Base-by-base conservation (phyloP, 1,140 invertebrate genomes). In the Melitaea cinxia region DNA sequence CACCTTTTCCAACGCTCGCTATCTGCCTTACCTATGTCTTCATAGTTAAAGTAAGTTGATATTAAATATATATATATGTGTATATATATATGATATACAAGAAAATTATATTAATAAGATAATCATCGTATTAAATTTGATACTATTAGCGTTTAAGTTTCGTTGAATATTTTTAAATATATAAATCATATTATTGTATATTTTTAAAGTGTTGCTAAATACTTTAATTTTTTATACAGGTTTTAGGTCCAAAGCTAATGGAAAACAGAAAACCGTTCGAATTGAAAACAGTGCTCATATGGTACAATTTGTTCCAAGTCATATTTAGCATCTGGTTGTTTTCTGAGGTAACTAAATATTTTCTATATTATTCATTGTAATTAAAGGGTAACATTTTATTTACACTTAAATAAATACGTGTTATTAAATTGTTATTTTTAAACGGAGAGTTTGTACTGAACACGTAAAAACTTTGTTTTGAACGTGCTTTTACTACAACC, bases 251-350 rank as follows among this genome's bases (percentile, higher is more conserved):
- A 47, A 94, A 94, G 77, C 88, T 95, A 50, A 98, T 98, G 97
- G 95, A 96, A 86, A 94, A 97, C 81, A 93, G 96, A 72, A 95
- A 96, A 90, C 95, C 97, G 2, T 95, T 96, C 80, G 93, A 97
- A 68, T 92, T 98, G 15, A 94, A 96, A 72, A 93, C 94, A 66
- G 91, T 95, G 23, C 92, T 98, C 70, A 94, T 98, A 80, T 88
- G 93, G 52, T 98, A 98, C 89, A 98, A 98, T 92, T 92, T 96
- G 60, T 92, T 95, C 70, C 95, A 98, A 93, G 96, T 98, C 53
- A 75, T 97, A 77, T 95, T 97, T 79, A 96, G 95, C 75, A 88
- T 93, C 49, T 97, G 96, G 94, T 91, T 98, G 39, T 96, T 96
- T 88, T 93, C 95, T 76, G 95, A 96, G 94, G 96, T 96, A 93